These are phyloP conservation scores for Rhyacophila brunnea DNA, from an alignment of 1,140 invertebrate species.

Conservation along the genomic window DNA sequence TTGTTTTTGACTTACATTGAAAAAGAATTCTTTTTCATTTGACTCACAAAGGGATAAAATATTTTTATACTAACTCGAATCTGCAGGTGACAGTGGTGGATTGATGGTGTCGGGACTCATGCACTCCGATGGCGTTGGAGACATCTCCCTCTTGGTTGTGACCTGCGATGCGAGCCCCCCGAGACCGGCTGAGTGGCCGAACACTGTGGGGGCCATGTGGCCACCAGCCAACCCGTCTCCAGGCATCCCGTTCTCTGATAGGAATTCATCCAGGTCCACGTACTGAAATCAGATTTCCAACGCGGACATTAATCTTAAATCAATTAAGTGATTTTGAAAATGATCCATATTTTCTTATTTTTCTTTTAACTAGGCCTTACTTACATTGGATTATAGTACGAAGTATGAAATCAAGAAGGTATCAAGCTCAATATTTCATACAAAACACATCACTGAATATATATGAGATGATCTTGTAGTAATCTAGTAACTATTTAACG, in stretches of 20 bases:
- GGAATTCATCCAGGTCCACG: conserved; percentile 94
- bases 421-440: too few species aligned
- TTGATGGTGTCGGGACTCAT: conserved; percentile 82
- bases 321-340: too few species aligned
- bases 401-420: too few species aligned
- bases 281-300: conserved; percentile 70
- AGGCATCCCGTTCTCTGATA: conserved; percentile 89
- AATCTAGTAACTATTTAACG: too few species aligned
- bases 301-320: too few species aligned
- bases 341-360: too few species aligned
- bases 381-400: too few species aligned
- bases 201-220: conserved; percentile 56
- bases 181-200: conserved; percentile 54
- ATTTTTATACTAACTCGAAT: conserved; percentile 71
- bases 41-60: background rate
- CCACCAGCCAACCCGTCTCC: conserved; percentile 68
- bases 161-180: conserved; percentile 56
- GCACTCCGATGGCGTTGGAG: conserved; percentile 79
- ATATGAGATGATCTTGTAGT: too few species aligned
- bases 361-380: too few species aligned
- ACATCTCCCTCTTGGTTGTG: conserved; percentile 72
- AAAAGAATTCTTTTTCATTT: too few species aligned
- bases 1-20: too few species aligned
- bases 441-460: too few species aligned
- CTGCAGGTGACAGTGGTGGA: conserved; percentile 76